Base-by-base conservation (phyloP, 2,113 vertebrate genomes). In the Ochotona princeps region DNA sequence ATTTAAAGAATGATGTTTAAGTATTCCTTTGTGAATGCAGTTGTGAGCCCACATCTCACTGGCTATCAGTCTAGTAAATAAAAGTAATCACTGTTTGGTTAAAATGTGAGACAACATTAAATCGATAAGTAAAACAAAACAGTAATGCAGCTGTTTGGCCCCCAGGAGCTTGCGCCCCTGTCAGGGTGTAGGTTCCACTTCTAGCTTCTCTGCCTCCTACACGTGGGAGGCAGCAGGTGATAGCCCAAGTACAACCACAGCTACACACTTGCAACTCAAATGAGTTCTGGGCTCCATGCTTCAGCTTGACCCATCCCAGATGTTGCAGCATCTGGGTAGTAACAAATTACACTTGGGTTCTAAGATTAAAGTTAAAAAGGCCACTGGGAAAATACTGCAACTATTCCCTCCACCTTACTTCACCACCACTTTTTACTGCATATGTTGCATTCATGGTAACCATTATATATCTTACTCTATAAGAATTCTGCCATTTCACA, bases 401-500 rank as follows among this genome's bases (percentile, higher is more conserved):
- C 12, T 30, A 57, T 5, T 30, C 7, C 13, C 1, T 7, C 15
- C 28, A 35, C 7, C 81, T 65, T 25, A 7, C 32, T 49, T 23
- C 61, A 51, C 69, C 18, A 47, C 20, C 79, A 10, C 7, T 1
- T 65, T 8, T 6, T 1, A 20, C 12, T n/a, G 12, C 26, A n/a
- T 30, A 57, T 74, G 15, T 44, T n/a, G 79, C 49, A 73, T 4
- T 17, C 4, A 44, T 1, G n/a, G 67, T 3, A 65, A n/a, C 61
- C 60, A 70, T 20, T 83, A 70, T 47, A 74, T 84, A 73, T 70
- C 32, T 70, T 15, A 18, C 9, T 85, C 14, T 8, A 38, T 14
- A 26, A 21, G 60, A 94, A 90, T 67, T n/a, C 61, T 69, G 67
- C 76, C 75, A 61, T 75, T 78, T 81, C 57, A 85, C 87, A 87